Base-by-base conservation (phyloP, 2,797 vertebrate species). In the Hippocampus kuda region DNA sequence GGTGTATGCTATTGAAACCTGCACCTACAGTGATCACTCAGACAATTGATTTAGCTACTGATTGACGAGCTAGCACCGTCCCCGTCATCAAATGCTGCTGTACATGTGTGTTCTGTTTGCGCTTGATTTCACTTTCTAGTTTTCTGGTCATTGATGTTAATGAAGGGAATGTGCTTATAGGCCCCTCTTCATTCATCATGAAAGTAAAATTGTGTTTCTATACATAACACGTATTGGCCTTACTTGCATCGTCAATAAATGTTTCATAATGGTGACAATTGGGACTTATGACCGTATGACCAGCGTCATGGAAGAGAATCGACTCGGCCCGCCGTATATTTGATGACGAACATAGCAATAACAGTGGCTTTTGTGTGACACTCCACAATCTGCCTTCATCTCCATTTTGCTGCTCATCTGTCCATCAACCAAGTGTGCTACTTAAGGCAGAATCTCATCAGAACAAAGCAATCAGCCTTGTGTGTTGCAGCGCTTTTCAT, bases 381-480 rank as follows among this genome's bases (percentile, higher is more conserved):
- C 24, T 81, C 77, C 76, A 72, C 63, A 74, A 64, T 79, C 67
- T 42, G 30, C 71, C 68, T 76, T 41, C 65, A 69, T 75, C 65
- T 77, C 64, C 68, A 66, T 77, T 70, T 48, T 30, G 57, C 56
- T 42, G 18, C 78, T 65, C 79, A 77, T 81, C 76, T 54, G 41
- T 73, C 77, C 73, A 84, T 89, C 80, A 78, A 83, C 83, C 82
- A 86, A 84, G 74, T 53, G 69, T 72, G 65, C 79, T 81, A 87
- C 84, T 87, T 83, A 81, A 84, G 70, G 70, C 69, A 69, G 79
- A 85, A 87, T 80, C 82, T 85, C 84, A 87, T 87, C 86, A 85
- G 78, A 84, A 88, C 83, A 87, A 84, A 81, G 81, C 85, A 87
- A 86, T 88, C 87, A 84, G 82, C 77, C 75, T 69, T 80, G 81